Conservation (phyloP, 2,113 vertebrate species). For the Leptodactylus fuscus region DNA sequence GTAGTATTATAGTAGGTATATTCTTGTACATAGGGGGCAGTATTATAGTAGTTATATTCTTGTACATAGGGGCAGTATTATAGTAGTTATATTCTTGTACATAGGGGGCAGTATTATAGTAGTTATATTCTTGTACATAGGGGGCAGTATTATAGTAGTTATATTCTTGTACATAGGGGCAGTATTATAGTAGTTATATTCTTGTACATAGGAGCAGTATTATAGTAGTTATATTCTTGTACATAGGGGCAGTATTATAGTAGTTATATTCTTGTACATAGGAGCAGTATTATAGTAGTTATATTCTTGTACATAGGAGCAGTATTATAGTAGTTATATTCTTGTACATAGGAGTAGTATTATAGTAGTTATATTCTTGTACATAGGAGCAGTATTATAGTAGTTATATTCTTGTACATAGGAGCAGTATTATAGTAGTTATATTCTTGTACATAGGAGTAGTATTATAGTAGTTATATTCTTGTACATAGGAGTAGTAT, state of each 20-base stretch:
- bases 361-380: slow-evolving; percentile 5
- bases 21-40: neutral
- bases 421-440: slow-evolving; percentile 12
- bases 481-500: neutral
- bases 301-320: neutral
- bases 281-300: slow-evolving; percentile 2
- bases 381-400: neutral
- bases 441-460: neutral
- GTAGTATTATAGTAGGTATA: slow-evolving; percentile 1
- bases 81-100: neutral
- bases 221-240: slow-evolving; percentile 12
- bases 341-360: neutral
- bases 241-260: slow-evolving; percentile 10
- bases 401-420: neutral
- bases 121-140: slow-evolving; percentile 3
- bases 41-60: slow-evolving; percentile 5
- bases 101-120: slow-evolving; percentile 7
- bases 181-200: no score
- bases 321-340: slow-evolving; percentile 14
- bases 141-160: slow-evolving; percentile 17
- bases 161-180: slow-evolving; percentile 14
- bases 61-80: slow-evolving; percentile 1
- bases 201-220: neutral
- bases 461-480: slow-evolving; percentile 25
- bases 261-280: slow-evolving; percentile 11